Percentiles rank a stretch among this genome's conserved stretches.
Conservation (phyloP, 2,888 invertebrate genomes). For the Melanargia galathea region DNA sequence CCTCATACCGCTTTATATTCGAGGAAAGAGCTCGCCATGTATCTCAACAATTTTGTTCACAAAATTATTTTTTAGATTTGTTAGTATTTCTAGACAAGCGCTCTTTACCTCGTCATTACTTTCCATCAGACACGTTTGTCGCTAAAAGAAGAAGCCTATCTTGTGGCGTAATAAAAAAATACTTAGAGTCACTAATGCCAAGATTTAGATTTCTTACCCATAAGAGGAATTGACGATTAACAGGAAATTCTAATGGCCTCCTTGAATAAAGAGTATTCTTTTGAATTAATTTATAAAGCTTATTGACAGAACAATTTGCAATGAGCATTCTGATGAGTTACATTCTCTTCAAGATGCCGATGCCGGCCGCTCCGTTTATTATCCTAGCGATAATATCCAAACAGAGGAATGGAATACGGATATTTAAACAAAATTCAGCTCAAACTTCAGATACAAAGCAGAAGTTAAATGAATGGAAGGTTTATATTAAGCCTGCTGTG, state of each 20-base stretch:
- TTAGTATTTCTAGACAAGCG: background rate
- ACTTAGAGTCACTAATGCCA: no score
- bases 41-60: background rate
- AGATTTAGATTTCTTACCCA: no score
- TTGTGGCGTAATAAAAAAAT: no score
- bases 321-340: background rate
- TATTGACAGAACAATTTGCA: background rate
- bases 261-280: background rate
- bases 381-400: conserved; percentile 21
- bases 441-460: conserved; percentile 36
- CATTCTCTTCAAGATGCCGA: background rate
- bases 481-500: conserved; percentile 34
- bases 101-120: no score
- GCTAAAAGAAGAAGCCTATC: no score
- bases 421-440: conserved; percentile 35
- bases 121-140: no score
- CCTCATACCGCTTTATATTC: background rate
- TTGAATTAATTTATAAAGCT: no score
- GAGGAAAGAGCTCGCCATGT: background rate
- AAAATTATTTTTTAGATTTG: background rate
- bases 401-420: conserved; percentile 34
- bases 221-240: background rate
- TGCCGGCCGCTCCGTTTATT: conserved; percentile 23
- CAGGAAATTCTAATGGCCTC: background rate
- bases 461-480: conserved; percentile 34